Percentiles rank a stretch among this genome's conserved stretches.
These are phyloP conservation scores for Zaprionus davidi DNA, from an alignment of 1,140 invertebrate genomes.

Conservation along the genomic window DNA sequence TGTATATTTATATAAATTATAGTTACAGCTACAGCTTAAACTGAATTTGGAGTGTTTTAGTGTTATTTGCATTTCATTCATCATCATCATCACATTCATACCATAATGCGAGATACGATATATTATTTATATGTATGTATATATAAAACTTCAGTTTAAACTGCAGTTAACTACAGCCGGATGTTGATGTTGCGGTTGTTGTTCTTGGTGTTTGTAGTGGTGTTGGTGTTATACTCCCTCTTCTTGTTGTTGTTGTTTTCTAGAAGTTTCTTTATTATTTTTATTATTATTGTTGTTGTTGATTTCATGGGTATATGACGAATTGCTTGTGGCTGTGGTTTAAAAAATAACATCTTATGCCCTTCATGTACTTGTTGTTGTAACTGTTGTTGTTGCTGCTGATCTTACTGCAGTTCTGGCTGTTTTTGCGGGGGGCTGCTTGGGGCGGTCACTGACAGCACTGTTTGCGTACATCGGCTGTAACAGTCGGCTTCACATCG, in stretches of 20 bases:
- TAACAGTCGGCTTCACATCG: constrained; percentile 94
- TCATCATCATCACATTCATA: constrained; percentile 29
- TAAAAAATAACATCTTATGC: constrained; percentile 66
- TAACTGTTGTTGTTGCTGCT: constrained; percentile 49
- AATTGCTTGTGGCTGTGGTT: constrained; percentile 63
- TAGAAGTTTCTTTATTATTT: constrained; percentile 16
- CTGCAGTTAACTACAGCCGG: constrained; percentile 80
- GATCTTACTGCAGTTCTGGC: constrained; percentile 57
- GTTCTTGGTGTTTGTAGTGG: constrained; percentile 4
- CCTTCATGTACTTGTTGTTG: constrained; percentile 42
- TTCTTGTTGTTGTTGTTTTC: constrained; percentile 36
- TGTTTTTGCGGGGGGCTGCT: constrained; percentile 52
- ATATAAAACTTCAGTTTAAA: constrained; percentile 82
- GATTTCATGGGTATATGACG: constrained; percentile 70
- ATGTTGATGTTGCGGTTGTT: constrained; percentile 56
- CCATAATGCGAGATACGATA: constrained; percentile 54
- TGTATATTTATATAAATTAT: constrained; percentile 82
- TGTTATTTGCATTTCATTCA: constrained; percentile 55
- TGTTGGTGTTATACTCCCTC: constrained; percentile 2
- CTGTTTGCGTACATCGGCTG: constrained; percentile 93
- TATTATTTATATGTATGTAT: constrained; percentile 57
- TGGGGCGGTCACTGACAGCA: constrained; percentile 91
- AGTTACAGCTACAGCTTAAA: constrained; percentile 79
- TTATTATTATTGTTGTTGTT: constrained; percentile 38
- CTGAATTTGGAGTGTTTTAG: constrained; percentile 81